Evolutionary conservation across 2,888 invertebrate genomes (phyloP), one percentile per base, ranked within the genome.

Genomic region (Drepanosiphum platanoidis): DNA sequence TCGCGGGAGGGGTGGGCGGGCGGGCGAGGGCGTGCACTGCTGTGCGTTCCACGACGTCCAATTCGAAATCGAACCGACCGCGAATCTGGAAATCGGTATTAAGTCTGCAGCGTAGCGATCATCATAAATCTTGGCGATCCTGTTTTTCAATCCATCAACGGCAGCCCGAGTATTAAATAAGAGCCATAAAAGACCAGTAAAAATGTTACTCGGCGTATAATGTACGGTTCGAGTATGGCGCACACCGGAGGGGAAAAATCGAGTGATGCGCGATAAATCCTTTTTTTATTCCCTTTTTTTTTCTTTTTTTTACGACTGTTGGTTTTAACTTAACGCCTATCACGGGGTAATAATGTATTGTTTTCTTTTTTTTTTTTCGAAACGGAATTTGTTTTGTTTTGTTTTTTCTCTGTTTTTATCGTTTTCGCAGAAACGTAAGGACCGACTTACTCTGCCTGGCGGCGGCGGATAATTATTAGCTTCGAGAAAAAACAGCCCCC

Each of bases 251-350:
- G 3, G 13, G 39, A 39, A 81, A 71, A 72, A 61, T 61, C 30
- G 32, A 82, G 58, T 42, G 71, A 61, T 61, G 30, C 0, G n/a
- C 61, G n/a, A 82, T 82, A 82, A 82, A 82, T 72, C 39, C 9
- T 58, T 72, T n/a, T n/a, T n/a, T n/a, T n/a, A n/a, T n/a, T n/a
- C n/a, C n/a, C n/a, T n/a, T n/a, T n/a, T n/a, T n/a, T n/a, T n/a
- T n/a, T n/a, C n/a, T n/a, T n/a, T n/a, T n/a, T n/a, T 82, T 72
- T 82, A 71, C 32, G 39, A 39, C 39, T 72, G 39, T 82, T 72
- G 22, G 71, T 82, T 82, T 72, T 71, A 71, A 42, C 39, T 61
- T 71, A 71, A 42, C 27, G 81, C 61, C 71, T 72, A 72, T 72
- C 70, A 52, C 32, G 13, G n/a, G n/a, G 13, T 61, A 27, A 52